phyloP scores from a whole-genome alignment of 2,113 vertebrate genomes.

The Rhinoderma darwinii region DNA sequence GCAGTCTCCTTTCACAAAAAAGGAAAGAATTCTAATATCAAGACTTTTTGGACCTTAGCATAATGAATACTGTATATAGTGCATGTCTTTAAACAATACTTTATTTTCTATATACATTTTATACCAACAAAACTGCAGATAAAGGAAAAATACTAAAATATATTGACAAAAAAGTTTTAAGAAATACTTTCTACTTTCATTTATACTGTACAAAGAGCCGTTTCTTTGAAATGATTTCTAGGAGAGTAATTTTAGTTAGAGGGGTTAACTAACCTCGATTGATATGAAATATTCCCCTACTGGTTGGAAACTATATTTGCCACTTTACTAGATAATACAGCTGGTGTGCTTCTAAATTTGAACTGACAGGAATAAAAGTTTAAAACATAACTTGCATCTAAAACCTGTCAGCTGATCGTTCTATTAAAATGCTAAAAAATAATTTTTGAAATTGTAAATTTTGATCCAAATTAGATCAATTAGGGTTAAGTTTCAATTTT shows the following conservation, averaged over 20 bases:
- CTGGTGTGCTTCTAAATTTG: not conserved
- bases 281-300: not conserved
- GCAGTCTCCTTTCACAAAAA: too few species aligned
- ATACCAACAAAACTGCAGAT: too few species aligned
- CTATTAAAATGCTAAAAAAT: not conserved
- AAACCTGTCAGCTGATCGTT: not conserved
- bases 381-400: not conserved
- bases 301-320: not conserved
- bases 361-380: not conserved
- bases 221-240: not conserved
- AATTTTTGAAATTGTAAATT: not conserved
- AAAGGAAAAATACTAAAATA: too few species aligned
- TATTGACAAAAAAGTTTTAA: too few species aligned
- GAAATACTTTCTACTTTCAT: too few species aligned
- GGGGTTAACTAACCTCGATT: not conserved
- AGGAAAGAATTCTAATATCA: too few species aligned
- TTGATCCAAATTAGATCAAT: constrained; percentile 14
- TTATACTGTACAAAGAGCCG: too few species aligned
- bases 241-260: not conserved
- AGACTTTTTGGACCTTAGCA: too few species aligned
- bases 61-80: too few species aligned
- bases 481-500: constrained; percentile 4
- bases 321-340: not conserved
- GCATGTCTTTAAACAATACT: too few species aligned
- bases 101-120: too few species aligned